A percentile compares a stretch with the other conserved stretches of the same genome.
Conservation (phyloP, 1,140 invertebrate genomes). For the Vanessa tameamea region DNA sequence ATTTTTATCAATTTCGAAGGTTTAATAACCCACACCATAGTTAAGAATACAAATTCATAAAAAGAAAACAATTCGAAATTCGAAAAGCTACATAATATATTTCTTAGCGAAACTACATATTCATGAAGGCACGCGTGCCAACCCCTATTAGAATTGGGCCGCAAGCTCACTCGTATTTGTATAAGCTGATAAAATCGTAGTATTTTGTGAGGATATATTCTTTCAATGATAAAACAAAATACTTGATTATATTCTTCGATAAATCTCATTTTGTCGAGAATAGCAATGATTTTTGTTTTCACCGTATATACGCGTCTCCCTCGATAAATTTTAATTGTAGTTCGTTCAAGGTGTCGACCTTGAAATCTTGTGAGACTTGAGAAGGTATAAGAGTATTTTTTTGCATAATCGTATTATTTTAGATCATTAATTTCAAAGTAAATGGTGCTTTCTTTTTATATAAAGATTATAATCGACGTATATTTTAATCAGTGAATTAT, state of each 20-base stretch:
- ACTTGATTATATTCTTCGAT: neutral
- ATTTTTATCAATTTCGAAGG: no score
- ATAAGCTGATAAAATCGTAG: slow-evolving; percentile 8
- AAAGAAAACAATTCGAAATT: neutral
- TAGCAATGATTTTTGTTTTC: neutral
- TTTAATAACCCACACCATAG: no score
- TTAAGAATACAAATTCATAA: neutral
- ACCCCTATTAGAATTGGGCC: neutral
- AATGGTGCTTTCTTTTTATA: no score
- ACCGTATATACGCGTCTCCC: no score
- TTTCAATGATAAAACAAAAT: slow-evolving; percentile 2
- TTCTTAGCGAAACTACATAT: slow-evolving; percentile 2
- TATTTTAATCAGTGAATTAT: no score
- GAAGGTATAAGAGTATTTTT: no score
- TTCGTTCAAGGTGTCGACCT: no score
- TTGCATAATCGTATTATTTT: no score
- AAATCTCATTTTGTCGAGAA: neutral
- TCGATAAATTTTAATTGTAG: neutral
- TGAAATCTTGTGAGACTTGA: no score
- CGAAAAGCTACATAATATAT: neutral
- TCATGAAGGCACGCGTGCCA: slow-evolving; percentile 4
- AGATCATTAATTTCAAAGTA: no score
- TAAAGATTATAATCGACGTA: no score
- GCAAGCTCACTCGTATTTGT: neutral
- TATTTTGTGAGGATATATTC: slow-evolving; percentile 7